Percentiles rank a stretch among this genome's conserved stretches.
Conservation (phyloP, 2,113 vertebrate species). For the Cacatua alba region DNA sequence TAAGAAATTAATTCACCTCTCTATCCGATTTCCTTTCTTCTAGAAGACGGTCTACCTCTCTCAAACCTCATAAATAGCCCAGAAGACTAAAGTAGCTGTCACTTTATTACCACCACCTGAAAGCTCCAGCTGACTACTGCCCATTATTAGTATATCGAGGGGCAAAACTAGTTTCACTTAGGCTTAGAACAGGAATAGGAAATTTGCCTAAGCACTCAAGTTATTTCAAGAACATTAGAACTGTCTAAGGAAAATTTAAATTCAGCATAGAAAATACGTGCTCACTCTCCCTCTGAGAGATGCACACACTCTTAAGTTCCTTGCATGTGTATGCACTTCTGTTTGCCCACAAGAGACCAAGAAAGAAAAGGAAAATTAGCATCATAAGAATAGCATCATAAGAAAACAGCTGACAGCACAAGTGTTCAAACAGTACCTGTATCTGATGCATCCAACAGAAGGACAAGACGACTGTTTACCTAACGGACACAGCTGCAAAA, state of each 20-base stretch:
- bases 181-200: not conserved
- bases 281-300: not conserved
- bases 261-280: not conserved
- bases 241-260: not conserved
- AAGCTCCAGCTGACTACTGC: not conserved
- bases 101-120: not conserved
- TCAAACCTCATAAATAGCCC: not conserved
- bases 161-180: not conserved
- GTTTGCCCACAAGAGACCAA: not conserved
- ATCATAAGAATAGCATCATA: not conserved
- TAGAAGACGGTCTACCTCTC: not conserved
- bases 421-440: not conserved
- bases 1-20: not conserved
- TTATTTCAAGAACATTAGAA: not conserved
- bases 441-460: not conserved
- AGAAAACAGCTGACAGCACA: not conserved
- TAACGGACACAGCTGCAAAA: not conserved
- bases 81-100: not conserved
- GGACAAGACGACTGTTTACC: not conserved
- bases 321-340: not conserved
- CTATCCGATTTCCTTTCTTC: not conserved
- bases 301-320: not conserved
- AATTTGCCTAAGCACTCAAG: not conserved
- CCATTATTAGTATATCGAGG: not conserved
- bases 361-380: not conserved